Conservation (phyloP, 1,140 invertebrate genomes). For the Drosophila nannoptera region DNA sequence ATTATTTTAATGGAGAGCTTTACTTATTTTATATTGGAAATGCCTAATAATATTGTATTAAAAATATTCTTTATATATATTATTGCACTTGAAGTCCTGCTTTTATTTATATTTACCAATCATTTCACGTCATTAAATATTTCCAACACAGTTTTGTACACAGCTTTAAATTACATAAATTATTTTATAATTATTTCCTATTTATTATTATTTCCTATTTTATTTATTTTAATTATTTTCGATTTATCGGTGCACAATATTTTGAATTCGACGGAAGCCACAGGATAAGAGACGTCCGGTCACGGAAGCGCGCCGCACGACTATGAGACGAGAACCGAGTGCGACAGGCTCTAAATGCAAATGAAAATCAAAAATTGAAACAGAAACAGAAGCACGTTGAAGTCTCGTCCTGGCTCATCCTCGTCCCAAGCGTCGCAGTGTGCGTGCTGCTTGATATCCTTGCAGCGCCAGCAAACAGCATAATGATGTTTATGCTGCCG, state of each 20-base stretch:
- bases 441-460: conserved; percentile 36
- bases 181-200: not conserved
- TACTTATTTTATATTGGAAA: no score
- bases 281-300: conserved; percentile 65
- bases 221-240: conserved; percentile 4
- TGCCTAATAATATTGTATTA: no score
- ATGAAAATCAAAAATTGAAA: conserved; percentile 74
- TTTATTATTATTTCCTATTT: not conserved
- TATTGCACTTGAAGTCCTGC: no score
- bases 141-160: no score
- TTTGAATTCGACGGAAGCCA: conserved; percentile 39
- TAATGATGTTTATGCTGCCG: conserved; percentile 7
- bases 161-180: not conserved
- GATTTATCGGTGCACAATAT: conserved; percentile 1
- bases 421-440: conserved; percentile 42
- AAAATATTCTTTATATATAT: no score
- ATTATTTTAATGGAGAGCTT: no score
- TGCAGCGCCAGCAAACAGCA: conserved; percentile 18
- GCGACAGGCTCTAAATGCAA: conserved; percentile 69
- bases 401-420: conserved; percentile 35
- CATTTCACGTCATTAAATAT: no score
- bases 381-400: conserved; percentile 55
- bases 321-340: conserved; percentile 62
- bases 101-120: no score
- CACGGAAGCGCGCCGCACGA: conserved; percentile 55